Evolutionary conservation across 1,140 invertebrate species (phyloP).

Genomic region (Zaprionus davidi): DNA sequence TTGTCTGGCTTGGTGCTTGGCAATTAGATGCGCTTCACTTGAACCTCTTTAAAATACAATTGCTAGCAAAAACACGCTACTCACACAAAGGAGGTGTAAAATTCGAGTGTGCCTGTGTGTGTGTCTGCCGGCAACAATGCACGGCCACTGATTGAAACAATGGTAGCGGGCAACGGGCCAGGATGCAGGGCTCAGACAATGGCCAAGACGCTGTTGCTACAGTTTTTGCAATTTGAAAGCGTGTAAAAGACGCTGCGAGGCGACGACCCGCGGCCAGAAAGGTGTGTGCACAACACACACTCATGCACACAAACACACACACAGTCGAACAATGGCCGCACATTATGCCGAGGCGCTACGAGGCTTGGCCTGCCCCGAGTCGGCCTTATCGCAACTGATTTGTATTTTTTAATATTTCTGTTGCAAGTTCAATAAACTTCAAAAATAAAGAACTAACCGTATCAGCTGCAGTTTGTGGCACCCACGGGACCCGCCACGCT

Average conservation of each 20-base stretch:
- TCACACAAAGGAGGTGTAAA: constrained; percentile 78
- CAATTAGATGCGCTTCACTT: constrained; percentile 82
- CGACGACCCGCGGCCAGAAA: constrained; percentile 43
- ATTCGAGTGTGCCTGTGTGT: constrained; percentile 58
- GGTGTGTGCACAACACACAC: constrained; percentile 26
- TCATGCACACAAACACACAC: too few relatives aligned
- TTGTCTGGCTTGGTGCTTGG: constrained; percentile 54
- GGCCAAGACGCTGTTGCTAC: constrained; percentile 56
- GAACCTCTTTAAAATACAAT: constrained; percentile 82
- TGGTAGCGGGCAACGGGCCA: constrained; percentile 57
- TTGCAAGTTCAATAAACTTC: constrained; percentile 71
- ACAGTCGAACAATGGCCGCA: constrained; percentile 27
- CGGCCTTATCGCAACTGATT: constrained; percentile 57
- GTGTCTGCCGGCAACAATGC: constrained; percentile 75
- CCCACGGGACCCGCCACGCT: constrained; percentile 43
- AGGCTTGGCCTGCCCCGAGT: neutral
- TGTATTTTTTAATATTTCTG: constrained; percentile 42
- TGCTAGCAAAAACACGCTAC: constrained; percentile 51
- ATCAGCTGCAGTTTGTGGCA: constrained; percentile 41
- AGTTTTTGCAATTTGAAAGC: constrained; percentile 67
- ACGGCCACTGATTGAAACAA: constrained; percentile 75
- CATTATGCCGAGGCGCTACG: constrained; percentile 50
- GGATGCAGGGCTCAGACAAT: constrained; percentile 54
- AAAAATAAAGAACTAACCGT: constrained; percentile 22
- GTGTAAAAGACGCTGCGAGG: constrained; percentile 46